Base-by-base conservation (phyloP, 1,140 invertebrate species). In the Solenopsis fugax region DNA sequence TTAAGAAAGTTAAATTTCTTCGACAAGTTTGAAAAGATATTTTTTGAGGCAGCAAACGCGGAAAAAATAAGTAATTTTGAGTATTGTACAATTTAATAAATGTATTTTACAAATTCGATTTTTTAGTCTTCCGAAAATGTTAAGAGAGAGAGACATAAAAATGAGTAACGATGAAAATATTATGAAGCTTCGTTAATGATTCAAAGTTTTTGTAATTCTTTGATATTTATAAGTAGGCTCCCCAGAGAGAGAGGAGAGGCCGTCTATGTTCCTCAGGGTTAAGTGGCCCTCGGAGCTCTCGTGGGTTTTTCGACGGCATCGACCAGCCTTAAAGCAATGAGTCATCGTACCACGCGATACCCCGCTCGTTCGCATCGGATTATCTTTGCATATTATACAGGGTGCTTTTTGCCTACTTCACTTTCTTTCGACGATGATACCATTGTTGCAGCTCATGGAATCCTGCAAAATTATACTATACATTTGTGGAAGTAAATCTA, bases 271-370 rank as follows among this genome's bases (percentile, higher is more conserved):
- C 7, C 7, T 73, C 69, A 62, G 54, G 52, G 45, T 84, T 73
- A 84, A 84, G 80, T 50, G 56, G 41, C 37, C 16, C 56, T 73
- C 37, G 21, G 69, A 73, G 5, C 41, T 60, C 52, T 84, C 13
- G 69, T 41, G 24, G 13, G 24, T 75, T 84, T 84, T 84, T 84
- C 52, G 67, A 72, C 24, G 67, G 64, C 64, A 81, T 73, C 67
- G 69, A 75, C 69, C 41, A 37, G 13, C 29, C 48, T 75, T 34
- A 75, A 82, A 62, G 54, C 54, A 60, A 50, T 84, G 80, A 84
- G 24, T 84, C 69, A 84, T 73, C 67, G 24, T 54, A 58, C 67
- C 80, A 73, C 18, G 54, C 45, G 80, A 84, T 84, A 62, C 52
- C 69, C 69, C 54, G 45, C 41, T 84, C 45, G 29, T 62, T 84